Evolutionary conservation across 2,888 invertebrate genomes (phyloP), one percentile per base, ranked within the genome.

Genomic region (Synanthedon formicaeformis): DNA sequence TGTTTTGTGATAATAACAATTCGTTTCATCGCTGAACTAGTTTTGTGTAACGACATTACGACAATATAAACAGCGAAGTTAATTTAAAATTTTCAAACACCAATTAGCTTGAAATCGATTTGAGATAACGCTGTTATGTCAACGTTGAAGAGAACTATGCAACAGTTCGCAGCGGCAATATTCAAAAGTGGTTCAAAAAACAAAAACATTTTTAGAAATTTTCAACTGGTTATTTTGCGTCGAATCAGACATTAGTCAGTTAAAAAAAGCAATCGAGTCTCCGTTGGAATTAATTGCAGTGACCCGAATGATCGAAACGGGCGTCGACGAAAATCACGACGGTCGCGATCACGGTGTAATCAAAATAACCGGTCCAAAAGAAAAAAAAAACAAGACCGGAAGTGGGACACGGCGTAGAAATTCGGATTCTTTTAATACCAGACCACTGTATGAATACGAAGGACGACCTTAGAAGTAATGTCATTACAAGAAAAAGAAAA

Each of bases 391-490:
- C 67, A 61, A 63, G 60, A 56, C 61, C 65, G 72, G 73, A 81
- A 81, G 80, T 81, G 64, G 81, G 71, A 66, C 82, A 74, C 18
- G 13, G 16, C 58, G 74, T 78, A 81, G 79, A 82, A 81, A 83
- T 75, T 80, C 71, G 67, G 65, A 55, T 50, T 54, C 67, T 72
- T 71, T 66, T 68, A 34, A 58, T 62, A 45, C 13, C 14, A 45
- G 14, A 45, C 11, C 11, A 45, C 14, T 13, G 6, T 45, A 45
- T 45, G n/a, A 12, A 45, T 45, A 13, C 14, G 45, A 34, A 34
- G 34, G 34, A 45, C 75, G 80, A 79, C 81, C 83, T 83, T 83
- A 79, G 71, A 64, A 75, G 13, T 6, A n/a, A 45, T 12, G 45
- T 13, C n/a, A 45, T 14, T 34, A 34, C 34, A 34, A 45, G 13